Percentiles rank a stretch among this genome's conserved stretches.
phyloP scores from a whole-genome alignment of 2,113 vertebrate genomes.

The Burhinus oedicnemus region DNA sequence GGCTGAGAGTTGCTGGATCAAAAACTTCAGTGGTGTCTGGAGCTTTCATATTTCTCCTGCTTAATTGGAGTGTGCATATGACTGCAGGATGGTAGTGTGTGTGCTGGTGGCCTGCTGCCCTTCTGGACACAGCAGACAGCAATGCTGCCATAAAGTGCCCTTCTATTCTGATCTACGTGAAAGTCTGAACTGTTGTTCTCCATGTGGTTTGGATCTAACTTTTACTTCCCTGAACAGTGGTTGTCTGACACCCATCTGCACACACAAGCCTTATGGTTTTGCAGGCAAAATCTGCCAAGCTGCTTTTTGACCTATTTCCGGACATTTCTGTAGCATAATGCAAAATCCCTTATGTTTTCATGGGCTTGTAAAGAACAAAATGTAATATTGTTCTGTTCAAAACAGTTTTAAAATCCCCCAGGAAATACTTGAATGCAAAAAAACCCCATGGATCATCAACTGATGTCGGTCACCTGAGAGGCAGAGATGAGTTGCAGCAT shows the following conservation, averaged over 20 bases:
- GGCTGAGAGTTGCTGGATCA: background rate
- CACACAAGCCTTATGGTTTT: background rate
- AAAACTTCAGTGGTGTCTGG: background rate
- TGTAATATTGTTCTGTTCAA: background rate
- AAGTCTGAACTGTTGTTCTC: background rate
- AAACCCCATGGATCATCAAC: background rate
- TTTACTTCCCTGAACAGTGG: background rate
- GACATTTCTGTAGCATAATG: conserved; percentile 24
- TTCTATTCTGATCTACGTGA: background rate
- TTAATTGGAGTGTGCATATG: background rate
- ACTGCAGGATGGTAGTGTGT: background rate
- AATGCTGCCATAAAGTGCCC: background rate
- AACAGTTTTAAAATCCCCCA: background rate
- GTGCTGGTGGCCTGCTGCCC: background rate
- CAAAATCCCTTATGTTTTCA: background rate
- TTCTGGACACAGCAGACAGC: background rate
- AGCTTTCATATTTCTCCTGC: background rate
- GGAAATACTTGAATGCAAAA: background rate
- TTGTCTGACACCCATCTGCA: conserved; percentile 2
- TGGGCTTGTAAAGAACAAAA: background rate
- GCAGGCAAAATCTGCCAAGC: background rate
- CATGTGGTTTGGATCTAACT: conserved; percentile 5
- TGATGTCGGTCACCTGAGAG: background rate
- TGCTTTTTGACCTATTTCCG: background rate
- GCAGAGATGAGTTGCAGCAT: background rate